Evolutionary conservation across 1,140 invertebrate species (phyloP).

Genomic region (Choristoneura fumiferana): DNA sequence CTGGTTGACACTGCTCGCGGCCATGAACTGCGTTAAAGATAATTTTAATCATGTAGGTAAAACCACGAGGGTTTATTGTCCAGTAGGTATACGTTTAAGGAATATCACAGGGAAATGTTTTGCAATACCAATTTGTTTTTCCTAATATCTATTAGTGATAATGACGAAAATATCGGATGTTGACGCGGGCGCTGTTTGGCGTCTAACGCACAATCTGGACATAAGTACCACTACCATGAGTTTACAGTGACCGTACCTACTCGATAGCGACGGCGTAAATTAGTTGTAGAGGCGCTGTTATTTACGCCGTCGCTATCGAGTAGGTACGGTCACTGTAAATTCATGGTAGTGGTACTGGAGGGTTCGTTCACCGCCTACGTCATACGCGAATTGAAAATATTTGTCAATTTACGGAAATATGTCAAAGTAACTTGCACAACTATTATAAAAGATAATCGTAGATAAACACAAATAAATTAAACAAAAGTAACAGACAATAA

Average conservation of each 20-base stretch:
- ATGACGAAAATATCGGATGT: not conserved
- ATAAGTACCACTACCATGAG: no score
- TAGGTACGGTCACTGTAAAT: no score
- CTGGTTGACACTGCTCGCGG: not conserved
- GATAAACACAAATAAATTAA: not conserved
- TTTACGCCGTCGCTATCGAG: no score
- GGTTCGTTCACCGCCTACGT: constrained; percentile 17
- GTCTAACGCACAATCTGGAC: not conserved
- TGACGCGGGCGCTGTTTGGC: not conserved
- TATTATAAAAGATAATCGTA: not conserved
- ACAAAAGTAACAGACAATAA: not conserved
- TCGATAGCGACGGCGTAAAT: no score
- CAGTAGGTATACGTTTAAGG: not conserved
- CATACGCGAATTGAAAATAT: not conserved
- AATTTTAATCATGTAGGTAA: not conserved
- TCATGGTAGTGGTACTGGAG: no score
- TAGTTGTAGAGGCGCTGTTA: no score
- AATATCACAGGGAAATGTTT: not conserved
- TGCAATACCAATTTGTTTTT: not conserved
- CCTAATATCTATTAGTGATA: constrained; percentile 5
- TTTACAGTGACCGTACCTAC: no score
- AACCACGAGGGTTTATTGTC: not conserved
- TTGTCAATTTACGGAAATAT: no score
- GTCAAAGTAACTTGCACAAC: not conserved
- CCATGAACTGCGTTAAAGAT: not conserved